Conservation (phyloP, 2,888 invertebrate species). For the Metacarcinus magister region DNA sequence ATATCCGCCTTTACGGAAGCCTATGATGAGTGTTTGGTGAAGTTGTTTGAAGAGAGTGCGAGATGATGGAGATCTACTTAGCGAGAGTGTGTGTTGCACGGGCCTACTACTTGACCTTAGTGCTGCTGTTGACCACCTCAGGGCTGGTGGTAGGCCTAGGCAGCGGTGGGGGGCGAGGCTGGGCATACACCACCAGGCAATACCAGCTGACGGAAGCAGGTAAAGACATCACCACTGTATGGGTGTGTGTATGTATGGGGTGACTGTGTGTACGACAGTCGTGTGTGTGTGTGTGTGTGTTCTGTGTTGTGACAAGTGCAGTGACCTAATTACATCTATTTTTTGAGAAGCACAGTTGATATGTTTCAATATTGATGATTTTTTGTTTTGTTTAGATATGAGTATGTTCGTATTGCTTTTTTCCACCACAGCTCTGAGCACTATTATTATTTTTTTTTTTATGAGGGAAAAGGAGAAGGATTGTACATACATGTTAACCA, state of each 20-base stretch:
- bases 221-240: neutral
- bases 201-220: neutral
- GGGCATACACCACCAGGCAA: neutral
- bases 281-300: too few species aligned
- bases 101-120: neutral
- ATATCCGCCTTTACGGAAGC: neutral
- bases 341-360: too few species aligned
- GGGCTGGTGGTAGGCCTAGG: neutral
- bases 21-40: constrained; percentile 12
- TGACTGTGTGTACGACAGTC: too few species aligned
- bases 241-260: too few species aligned
- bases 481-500: neutral
- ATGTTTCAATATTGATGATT: neutral
- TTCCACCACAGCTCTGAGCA: neutral
- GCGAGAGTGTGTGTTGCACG: neutral
- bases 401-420: neutral
- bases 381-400: neutral
- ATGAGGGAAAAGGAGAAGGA: neutral
- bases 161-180: neutral
- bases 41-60: neutral
- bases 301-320: too few species aligned
- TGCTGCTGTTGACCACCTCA: neutral
- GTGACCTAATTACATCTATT: too few species aligned
- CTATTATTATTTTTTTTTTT: neutral
- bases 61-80: constrained; percentile 31